These are phyloP conservation scores for Pogonomyrmex barbatus DNA, from an alignment of 1,140 invertebrate species.

Conservation along the genomic window DNA sequence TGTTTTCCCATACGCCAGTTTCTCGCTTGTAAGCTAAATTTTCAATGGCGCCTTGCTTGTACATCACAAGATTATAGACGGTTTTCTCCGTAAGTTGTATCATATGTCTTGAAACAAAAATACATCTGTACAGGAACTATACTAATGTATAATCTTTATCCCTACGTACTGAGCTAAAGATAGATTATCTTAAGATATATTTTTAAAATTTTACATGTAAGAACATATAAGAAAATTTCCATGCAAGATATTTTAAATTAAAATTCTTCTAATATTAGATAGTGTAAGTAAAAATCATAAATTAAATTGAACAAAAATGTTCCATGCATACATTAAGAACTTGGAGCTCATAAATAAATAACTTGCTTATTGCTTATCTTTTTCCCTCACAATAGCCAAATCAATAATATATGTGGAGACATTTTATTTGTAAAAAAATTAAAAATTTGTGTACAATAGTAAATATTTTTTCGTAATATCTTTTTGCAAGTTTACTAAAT, in stretches of 20 bases:
- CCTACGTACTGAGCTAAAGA: not conserved
- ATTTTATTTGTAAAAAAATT: not conserved
- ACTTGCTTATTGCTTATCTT: not conserved
- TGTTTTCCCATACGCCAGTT: not conserved
- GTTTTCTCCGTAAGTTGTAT: not conserved
- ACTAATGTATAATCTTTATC: not conserved
- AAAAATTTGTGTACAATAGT: not conserved
- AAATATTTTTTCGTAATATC: not conserved
- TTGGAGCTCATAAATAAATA: not conserved
- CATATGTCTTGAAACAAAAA: conserved; percentile 13
- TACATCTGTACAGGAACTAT: not conserved
- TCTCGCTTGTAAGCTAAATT: not conserved
- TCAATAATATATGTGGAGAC: not conserved
- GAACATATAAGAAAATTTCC: not conserved
- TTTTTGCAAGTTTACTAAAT: not conserved
- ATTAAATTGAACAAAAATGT: not conserved
- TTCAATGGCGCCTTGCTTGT: not conserved
- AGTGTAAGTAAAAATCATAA: not conserved
- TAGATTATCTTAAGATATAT: not conserved
- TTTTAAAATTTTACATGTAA: not conserved
- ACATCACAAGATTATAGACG: not conserved
- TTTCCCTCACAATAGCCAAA: not conserved
- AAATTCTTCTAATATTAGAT: not conserved
- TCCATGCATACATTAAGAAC: not conserved
- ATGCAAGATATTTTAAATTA: not conserved